Evolutionary conservation across 1,140 invertebrate genomes (phyloP), one percentile per base, ranked within the genome.

Genomic region (Tetramorium parvispinum): DNA sequence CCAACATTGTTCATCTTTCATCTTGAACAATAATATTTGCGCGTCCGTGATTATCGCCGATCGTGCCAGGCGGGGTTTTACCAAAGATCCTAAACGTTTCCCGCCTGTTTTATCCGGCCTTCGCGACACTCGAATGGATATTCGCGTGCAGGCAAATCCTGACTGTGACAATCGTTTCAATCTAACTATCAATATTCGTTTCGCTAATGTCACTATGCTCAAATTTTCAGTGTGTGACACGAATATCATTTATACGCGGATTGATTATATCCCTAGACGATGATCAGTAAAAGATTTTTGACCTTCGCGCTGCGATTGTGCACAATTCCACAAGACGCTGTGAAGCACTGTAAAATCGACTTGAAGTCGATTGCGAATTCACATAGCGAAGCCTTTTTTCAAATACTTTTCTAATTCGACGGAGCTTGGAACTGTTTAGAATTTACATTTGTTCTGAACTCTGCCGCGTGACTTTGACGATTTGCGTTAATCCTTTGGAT

Each of bases 11-110:
- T 68, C 65, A 43, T 51, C 18, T 79, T 59, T 57, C 61, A 59
- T 13, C 55, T 81, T 87, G 53, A 55, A 89, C 65, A 83, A 70
- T 89, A 89, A 89, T 73, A 51, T 59, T 81, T 89, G 87, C 57
- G 59, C 57, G 43, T 66, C 18, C 65, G 53, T 71, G 21, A 43
- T 82, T 18, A n/a, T 27, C 24, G 37, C 37, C 32, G 27, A 83
- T 55, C n/a, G 5, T 70, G 37, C 43, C 40, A 75, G 68, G 79
- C 13, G 40, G 68, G 53, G 18, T 61, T 75, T 83, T 83, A 83
- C 79, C 79, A 83, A 83, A 83, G 79, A 83, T 83, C 79, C n/a
- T 83, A 37, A 83, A 24, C 53, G 11, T 73, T 73, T 73, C 24
- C 78, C 21, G 40, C 40, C 66, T 82, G n/a, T 82, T 82, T 57